Percentiles rank a stretch among this genome's conserved stretches.
Evolutionary conservation across 2,113 vertebrate species (phyloP).

Genomic region (Hucho hucho): DNA sequence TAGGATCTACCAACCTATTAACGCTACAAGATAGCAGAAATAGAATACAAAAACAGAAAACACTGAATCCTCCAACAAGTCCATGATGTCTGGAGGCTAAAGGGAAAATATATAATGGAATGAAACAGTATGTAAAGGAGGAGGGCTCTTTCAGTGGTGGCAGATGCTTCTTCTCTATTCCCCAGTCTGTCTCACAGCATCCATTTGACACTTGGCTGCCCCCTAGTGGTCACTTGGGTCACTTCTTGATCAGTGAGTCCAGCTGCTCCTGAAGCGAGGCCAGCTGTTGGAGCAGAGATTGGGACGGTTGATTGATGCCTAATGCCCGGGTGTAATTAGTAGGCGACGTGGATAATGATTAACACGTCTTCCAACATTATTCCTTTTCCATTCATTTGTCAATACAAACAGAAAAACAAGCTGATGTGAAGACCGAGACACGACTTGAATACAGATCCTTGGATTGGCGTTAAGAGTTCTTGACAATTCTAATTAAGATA

Average conservation of each 20-base stretch:
- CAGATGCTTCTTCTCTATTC: background rate
- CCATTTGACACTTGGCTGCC: conserved; percentile 51
- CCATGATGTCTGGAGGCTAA: background rate
- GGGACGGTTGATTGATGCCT: conserved; percentile 54
- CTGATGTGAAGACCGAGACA: conserved; percentile 19
- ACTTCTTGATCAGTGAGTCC: conserved; percentile 93
- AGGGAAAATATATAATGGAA: conserved; percentile 21
- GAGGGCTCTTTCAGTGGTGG: conserved; percentile 13
- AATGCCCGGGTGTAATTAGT: conserved; percentile 55
- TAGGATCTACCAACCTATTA: background rate
- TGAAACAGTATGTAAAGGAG: conserved; percentile 41
- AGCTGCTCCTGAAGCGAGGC: conserved; percentile 94
- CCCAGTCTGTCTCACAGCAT: background rate
- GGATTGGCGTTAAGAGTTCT: too few species aligned
- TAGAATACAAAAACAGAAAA: background rate
- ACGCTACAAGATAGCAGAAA: too few species aligned
- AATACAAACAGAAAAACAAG: conserved; percentile 46
- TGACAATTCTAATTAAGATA: background rate
- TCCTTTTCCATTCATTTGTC: conserved; percentile 44
- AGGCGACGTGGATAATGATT: conserved; percentile 65
- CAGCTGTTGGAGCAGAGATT: conserved; percentile 75
- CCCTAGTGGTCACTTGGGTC: conserved; percentile 69
- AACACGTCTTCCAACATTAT: conserved; percentile 52
- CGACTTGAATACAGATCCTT: conserved; percentile 6
- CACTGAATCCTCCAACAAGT: background rate